Conservation (phyloP, 2,113 vertebrate genomes). For the Globicephala melas region DNA sequence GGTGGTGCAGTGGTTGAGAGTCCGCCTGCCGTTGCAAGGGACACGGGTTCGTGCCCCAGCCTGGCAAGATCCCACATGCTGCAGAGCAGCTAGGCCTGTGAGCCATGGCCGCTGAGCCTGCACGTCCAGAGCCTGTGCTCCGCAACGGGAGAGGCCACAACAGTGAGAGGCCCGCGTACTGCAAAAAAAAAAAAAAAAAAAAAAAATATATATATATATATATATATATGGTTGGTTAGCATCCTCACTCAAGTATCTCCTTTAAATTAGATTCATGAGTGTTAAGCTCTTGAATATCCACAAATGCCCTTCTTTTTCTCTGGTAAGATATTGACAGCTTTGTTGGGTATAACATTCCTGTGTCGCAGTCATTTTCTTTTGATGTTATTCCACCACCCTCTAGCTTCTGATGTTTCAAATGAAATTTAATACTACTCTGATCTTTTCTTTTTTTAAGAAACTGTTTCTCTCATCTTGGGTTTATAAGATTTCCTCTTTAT, state of each 20-base stretch:
- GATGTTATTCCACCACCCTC: background rate
- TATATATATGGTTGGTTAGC: background rate
- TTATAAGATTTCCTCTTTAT: background rate
- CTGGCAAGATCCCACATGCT: too few species aligned
- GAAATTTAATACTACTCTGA: background rate
- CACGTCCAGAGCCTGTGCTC: too few species aligned
- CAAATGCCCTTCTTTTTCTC: background rate
- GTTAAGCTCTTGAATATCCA: background rate
- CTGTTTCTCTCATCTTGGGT: background rate
- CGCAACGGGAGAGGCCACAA: too few species aligned
- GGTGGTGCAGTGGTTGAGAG: too few species aligned
- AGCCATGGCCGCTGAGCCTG: too few species aligned
- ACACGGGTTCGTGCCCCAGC: too few species aligned
- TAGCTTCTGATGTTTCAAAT: background rate
- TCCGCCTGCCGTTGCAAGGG: too few species aligned
- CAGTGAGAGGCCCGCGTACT: too few species aligned
- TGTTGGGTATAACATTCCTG: background rate
- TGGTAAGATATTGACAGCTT: background rate
- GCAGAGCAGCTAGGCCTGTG: too few species aligned
- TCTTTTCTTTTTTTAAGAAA: background rate
- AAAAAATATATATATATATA: too few species aligned
- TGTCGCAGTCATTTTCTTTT: background rate
- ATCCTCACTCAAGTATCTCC: background rate
- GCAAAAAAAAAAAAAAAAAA: too few species aligned
- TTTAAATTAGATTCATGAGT: background rate